Evolutionary conservation across 2,888 invertebrate genomes (phyloP), one percentile per base, ranked within the genome.

Genomic region (Caenorhabditis angaria): DNA sequence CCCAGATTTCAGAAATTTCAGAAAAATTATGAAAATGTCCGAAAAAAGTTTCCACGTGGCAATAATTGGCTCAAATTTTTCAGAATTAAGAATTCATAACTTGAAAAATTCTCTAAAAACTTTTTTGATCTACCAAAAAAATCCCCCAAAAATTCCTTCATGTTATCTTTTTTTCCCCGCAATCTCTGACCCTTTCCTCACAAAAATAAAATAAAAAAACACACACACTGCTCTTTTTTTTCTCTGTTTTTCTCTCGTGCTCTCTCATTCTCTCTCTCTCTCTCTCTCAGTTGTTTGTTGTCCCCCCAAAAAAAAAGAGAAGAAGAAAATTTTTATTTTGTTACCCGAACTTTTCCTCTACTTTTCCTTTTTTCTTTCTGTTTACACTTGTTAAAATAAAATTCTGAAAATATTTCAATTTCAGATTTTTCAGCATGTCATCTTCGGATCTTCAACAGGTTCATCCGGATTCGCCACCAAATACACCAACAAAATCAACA

Each of bases 401-500:
- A 35, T 5, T 20, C 20, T 41, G n/a, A 25, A 18, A 6, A 12
- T 25, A 47, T 55, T 25, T 51, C 57, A 48, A 12, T 55, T 25
- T 55, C 55, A n/a, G 29, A 55, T 6, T 35, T 5, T 2, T 24
- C 20, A 51, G 2, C 8, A 51, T 51, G 22, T 18, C 25, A 24
- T 24, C 6, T 8, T 6, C 55, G 32, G 8, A 69, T 64, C 56
- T 56, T 55, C 27, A 61, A 61, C 10, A 29, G 27, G 60, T 59
- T 14, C 65, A 62, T 14, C 65, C 70, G 8, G 58, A 58, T 27
- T 58, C 58, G 25, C 58, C 58, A n/a, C 58, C 58, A 6, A 58
- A 58, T 58, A 58, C 58, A 47, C 58, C 58, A 47, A 58, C 56
- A 4, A 20, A 54, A 27, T 10, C 8, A 18, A 4, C 18, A 10